A percentile compares a stretch with the other conserved stretches of the same genome.
Conservation (phyloP, 2,113 vertebrate genomes). For the Saimiri boliviensis region DNA sequence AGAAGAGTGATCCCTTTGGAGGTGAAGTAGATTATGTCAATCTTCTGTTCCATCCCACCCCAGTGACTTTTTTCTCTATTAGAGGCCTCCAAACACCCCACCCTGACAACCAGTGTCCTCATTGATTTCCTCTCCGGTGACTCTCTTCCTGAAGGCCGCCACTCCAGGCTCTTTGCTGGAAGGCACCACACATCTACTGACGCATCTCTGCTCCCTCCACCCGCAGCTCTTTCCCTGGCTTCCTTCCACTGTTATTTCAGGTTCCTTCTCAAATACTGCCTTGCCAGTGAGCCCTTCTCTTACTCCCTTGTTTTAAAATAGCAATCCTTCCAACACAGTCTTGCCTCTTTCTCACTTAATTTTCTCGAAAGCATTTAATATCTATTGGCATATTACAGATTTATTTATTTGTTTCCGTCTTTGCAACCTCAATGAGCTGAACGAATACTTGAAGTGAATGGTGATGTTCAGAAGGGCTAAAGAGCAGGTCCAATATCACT, state of each 20-base stretch:
- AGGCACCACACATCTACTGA: not conserved
- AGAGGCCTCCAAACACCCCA: not conserved
- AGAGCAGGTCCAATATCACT: not conserved
- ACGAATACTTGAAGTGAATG: not conserved
- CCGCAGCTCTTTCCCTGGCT: not conserved
- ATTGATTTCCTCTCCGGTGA: not conserved
- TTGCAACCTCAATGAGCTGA: not conserved
- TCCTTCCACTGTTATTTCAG: not conserved
- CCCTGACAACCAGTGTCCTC: not conserved
- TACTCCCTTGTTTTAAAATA: not conserved
- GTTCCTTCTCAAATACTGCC: not conserved
- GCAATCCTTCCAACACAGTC: not conserved
- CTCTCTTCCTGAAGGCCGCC: not conserved
- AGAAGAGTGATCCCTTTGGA: not conserved
- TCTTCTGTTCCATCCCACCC: not conserved
- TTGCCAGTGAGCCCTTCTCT: not conserved
- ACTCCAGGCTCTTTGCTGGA: not conserved
- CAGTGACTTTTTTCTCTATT: not conserved
- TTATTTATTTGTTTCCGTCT: not conserved
- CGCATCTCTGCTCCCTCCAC: accelerated
- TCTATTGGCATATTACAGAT: not conserved
- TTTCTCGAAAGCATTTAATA: not conserved
- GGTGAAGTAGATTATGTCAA: not conserved
- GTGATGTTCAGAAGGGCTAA: not conserved
- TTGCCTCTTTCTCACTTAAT: not conserved